Base-by-base conservation (phyloP, 1,140 invertebrate species). In the Conus betulinus region DNA sequence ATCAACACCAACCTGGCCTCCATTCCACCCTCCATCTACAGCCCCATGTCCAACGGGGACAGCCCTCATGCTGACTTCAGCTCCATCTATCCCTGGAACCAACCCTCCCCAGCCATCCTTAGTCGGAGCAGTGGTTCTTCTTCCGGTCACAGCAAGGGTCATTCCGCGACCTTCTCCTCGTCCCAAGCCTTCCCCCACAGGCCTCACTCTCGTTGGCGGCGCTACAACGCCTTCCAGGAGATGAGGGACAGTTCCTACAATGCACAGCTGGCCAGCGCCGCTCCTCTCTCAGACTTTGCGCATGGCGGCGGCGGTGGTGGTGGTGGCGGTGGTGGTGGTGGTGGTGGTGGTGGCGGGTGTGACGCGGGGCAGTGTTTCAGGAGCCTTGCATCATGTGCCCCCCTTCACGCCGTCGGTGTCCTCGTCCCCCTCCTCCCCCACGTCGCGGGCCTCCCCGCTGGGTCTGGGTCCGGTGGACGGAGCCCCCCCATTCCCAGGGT, bases 1-100 rank as follows among this genome's bases (percentile, higher is more conserved):
- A 86, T 91, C n/a, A 91, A 91, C 84, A 90, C 91, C 79, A 91
- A 92, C 84, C 82, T 93, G 71, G 87, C 92, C 81, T 90, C 87
- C 87, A 93, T 93, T 60, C 91, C 91, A 76, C 53, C 85, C 15
- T 83, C 67, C 81, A 88, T 81, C 53, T 78, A 79, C 25, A 87
- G 60, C 71, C 55, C 55, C 23, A 7, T 27, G 5, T 27, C 25
- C 51, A 63, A 89, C 25, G 67, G 67, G 13, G 67, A 71, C 67
- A 23, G 67, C 67, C 67, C 67, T 0, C 86, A 85, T 7, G 60
- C 71, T 15, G 71, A 74, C 25, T n/a, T 89, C 11, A 5, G 8
- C 23, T 63, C 82, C n/a, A 6, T 63, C 4, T 63, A 84, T 55
- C 5, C 57, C 23, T 63, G 82, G 82, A 55, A 51, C 55, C 57